phyloP scores from a whole-genome alignment of 2,888 invertebrate genomes.

The Synergus itoensis region DNA sequence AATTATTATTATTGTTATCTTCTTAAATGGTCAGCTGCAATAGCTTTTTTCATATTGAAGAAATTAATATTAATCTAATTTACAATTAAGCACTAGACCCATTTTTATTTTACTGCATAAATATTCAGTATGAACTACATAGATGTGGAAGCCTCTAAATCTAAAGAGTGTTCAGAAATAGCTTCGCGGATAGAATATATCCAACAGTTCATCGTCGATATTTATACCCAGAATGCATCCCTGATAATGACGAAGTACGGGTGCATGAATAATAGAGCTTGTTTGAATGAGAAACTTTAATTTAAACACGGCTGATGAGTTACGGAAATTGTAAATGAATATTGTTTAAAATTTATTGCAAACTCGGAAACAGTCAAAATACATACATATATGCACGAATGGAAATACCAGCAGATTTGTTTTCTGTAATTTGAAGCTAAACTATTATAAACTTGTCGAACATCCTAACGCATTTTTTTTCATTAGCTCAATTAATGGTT shows the following conservation, averaged over 20 bases:
- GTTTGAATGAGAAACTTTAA: conserved; percentile 22
- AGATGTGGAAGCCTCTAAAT: not conserved
- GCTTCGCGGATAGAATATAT: not conserved
- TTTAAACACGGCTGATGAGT: conserved; percentile 22
- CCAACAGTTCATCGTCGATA: conserved; percentile 4
- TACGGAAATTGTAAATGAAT: conserved; percentile 21
- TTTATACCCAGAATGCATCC: conserved; percentile 27
- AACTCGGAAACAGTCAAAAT: conserved; percentile 32
- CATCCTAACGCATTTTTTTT: not conserved
- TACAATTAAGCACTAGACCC: not conserved
- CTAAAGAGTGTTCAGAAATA: conserved; percentile 17
- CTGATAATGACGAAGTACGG: conserved; percentile 21
- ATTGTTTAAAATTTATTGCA: conserved; percentile 25
- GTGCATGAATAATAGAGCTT: conserved; percentile 28
- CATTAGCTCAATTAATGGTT: not conserved
- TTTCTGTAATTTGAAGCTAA: conserved; percentile 14
- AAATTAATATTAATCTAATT: not conserved
- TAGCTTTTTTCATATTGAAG: too few relatives aligned
- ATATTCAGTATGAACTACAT: not conserved
- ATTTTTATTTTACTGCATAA: not conserved
- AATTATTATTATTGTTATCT: too few relatives aligned
- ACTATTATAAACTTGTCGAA: not conserved
- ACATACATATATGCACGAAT: not conserved
- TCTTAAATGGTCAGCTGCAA: too few relatives aligned
- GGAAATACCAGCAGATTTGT: conserved; percentile 19